These are phyloP conservation scores for Drosophila guanche DNA, from an alignment of 1,140 invertebrate genomes.

Conservation along the genomic window DNA sequence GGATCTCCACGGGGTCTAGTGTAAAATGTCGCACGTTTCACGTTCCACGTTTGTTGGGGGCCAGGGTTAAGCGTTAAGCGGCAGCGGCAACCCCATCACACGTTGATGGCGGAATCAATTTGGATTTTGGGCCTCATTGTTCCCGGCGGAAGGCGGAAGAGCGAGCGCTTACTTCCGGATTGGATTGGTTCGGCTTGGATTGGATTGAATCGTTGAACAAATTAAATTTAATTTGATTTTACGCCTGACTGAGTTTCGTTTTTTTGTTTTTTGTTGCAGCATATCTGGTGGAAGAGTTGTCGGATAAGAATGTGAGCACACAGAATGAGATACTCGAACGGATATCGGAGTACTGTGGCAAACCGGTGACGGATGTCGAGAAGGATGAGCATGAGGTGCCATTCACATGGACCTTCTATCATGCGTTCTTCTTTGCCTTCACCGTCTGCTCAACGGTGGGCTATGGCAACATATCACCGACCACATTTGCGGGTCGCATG, in stretches of 20 bases:
- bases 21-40: slow-evolving; percentile 29
- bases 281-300: slow-evolving; percentile 86
- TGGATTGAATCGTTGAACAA: slow-evolving; percentile 28
- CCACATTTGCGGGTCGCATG: slow-evolving; percentile 91
- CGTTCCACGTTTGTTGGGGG: neutral
- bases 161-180: slow-evolving; percentile 42
- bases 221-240: slow-evolving; percentile 67
- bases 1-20: slow-evolving; percentile 9
- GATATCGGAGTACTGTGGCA: slow-evolving; percentile 88
- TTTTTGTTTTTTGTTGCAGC: slow-evolving; percentile 79
- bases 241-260: slow-evolving; percentile 44
- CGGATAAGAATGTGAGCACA: slow-evolving; percentile 84
- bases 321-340: slow-evolving; percentile 87
- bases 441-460: slow-evolving; percentile 97
- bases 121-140: slow-evolving; percentile 11
- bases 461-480: slow-evolving; percentile 94
- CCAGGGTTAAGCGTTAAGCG: slow-evolving; percentile 4
- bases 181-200: slow-evolving; percentile 22
- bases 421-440: slow-evolving; percentile 96
- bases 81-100: slow-evolving; percentile 1
- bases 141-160: slow-evolving; percentile 18
- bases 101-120: slow-evolving; percentile 9
- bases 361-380: slow-evolving; percentile 87
- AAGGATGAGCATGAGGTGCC: slow-evolving; percentile 85
- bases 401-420: slow-evolving; percentile 94